Evolutionary conservation across 2,797 vertebrate genomes (phyloP).

Genomic region (Heterohyrax brucei): DNA sequence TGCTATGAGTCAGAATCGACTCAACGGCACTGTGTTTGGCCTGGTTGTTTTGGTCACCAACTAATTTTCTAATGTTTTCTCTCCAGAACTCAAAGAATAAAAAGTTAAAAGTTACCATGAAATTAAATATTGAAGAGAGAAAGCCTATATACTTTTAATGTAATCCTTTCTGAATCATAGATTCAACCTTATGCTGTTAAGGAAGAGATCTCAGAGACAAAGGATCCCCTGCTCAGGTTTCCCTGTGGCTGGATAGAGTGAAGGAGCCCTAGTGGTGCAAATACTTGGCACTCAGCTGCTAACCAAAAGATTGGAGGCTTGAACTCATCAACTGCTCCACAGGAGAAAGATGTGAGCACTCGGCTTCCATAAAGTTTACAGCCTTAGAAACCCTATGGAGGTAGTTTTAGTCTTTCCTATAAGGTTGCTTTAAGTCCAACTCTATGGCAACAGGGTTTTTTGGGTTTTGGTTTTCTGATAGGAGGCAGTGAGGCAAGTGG

Average conservation of each 20-base stretch:
- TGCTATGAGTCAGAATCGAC: too few relatives aligned
- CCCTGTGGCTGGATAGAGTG: background rate
- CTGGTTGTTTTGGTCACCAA: background rate
- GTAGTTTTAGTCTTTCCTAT: too few relatives aligned
- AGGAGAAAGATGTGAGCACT: background rate
- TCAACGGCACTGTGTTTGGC: too few relatives aligned
- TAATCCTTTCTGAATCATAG: slow-evolving; percentile 20
- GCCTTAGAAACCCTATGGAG: background rate
- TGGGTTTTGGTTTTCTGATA: background rate
- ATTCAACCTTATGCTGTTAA: slow-evolving; percentile 32
- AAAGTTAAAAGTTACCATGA: slow-evolving; percentile 20
- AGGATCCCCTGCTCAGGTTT: background rate
- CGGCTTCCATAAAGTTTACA: background rate
- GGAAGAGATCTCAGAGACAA: slow-evolving; percentile 13
- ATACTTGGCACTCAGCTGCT: background rate
- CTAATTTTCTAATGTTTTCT: slow-evolving; percentile 26
- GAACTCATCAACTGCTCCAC: background rate
- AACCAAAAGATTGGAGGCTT: background rate
- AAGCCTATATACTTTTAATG: background rate
- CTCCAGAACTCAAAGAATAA: slow-evolving; percentile 1
- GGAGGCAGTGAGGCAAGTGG: background rate
- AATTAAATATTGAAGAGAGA: slow-evolving; percentile 40
- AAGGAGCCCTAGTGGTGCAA: background rate
- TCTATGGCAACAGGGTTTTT: background rate
- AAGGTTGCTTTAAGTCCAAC: too few relatives aligned